phyloP scores from a whole-genome alignment of 2,888 invertebrate species.

The Coenonympha glycerion region DNA sequence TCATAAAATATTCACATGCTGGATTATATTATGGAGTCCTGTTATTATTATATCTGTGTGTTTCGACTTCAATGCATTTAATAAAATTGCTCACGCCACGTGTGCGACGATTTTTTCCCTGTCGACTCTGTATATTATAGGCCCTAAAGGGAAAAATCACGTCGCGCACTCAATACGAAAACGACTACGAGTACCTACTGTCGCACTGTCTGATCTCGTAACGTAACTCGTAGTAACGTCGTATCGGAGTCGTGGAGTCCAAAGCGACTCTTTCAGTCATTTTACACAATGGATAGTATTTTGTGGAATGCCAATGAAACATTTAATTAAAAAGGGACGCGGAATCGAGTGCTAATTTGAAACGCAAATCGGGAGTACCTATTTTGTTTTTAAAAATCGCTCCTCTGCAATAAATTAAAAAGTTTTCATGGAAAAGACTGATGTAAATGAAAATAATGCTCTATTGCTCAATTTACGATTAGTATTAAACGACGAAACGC shows the following conservation, averaged over 20 bases:
- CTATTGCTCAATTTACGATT: background rate
- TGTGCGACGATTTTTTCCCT: background rate
- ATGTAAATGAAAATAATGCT: background rate
- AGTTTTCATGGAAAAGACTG: background rate
- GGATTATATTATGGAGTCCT: no score
- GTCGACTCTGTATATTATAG: no score
- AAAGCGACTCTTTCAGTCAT: constrained; percentile 33
- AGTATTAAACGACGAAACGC: no score
- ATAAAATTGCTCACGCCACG: no score
- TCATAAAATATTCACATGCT: no score
- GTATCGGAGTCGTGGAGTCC: background rate
- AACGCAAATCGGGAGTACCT: constrained; percentile 17
- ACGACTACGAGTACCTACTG: no score
- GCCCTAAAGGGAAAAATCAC: no score
- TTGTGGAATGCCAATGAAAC: constrained; percentile 36
- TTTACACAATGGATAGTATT: constrained; percentile 40
- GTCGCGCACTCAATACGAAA: no score
- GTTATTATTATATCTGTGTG: no score
- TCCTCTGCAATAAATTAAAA: constrained; percentile 1
- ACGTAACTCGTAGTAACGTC: no score
- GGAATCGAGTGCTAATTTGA: constrained; percentile 27
- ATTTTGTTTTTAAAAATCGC: constrained; percentile 7
- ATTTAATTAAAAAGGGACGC: constrained; percentile 29
- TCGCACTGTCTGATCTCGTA: no score
- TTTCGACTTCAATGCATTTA: no score